phyloP scores from a whole-genome alignment of 1,140 invertebrate genomes.

The Pemphigus obesinymphae region DNA sequence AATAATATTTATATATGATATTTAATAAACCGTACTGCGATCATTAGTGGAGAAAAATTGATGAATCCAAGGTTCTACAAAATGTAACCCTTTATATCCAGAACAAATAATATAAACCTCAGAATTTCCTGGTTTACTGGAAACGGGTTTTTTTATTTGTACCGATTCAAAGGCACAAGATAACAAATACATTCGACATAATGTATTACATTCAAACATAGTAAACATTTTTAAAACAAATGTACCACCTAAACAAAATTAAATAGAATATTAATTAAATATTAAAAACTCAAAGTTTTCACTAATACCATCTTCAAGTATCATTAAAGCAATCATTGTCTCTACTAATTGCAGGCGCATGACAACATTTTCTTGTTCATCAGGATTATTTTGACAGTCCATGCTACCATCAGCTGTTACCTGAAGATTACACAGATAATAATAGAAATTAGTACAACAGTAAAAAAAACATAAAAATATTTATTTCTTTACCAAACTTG shows the following conservation, averaged over 20 bases:
- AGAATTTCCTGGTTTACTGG: constrained; percentile 92
- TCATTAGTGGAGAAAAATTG: neutral
- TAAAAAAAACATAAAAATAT: neutral
- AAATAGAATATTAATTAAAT: neutral
- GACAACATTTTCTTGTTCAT: constrained; percentile 77
- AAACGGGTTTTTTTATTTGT: constrained; percentile 77
- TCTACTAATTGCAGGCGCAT: constrained; percentile 77
- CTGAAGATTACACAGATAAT: constrained; percentile 52
- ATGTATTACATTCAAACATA: constrained; percentile 74
- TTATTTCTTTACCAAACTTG: constrained; percentile 14
- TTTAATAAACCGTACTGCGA: constrained; percentile 1
- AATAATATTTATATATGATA: neutral
- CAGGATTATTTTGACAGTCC: constrained; percentile 76
- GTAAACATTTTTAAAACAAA: constrained; percentile 91
- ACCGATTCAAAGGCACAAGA: constrained; percentile 69
- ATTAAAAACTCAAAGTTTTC: neutral
- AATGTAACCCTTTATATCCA: constrained; percentile 54
- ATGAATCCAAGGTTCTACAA: constrained; percentile 32
- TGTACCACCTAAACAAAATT: constrained; percentile 56
- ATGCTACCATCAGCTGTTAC: constrained; percentile 93
- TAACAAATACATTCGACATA: constrained; percentile 76
- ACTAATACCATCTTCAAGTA: constrained; percentile 55
- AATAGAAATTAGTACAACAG: neutral
- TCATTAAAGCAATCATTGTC: constrained; percentile 65
- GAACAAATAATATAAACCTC: constrained; percentile 83